Evolutionary conservation across 1,140 invertebrate species (phyloP).

Genomic region (Cydia splendana): DNA sequence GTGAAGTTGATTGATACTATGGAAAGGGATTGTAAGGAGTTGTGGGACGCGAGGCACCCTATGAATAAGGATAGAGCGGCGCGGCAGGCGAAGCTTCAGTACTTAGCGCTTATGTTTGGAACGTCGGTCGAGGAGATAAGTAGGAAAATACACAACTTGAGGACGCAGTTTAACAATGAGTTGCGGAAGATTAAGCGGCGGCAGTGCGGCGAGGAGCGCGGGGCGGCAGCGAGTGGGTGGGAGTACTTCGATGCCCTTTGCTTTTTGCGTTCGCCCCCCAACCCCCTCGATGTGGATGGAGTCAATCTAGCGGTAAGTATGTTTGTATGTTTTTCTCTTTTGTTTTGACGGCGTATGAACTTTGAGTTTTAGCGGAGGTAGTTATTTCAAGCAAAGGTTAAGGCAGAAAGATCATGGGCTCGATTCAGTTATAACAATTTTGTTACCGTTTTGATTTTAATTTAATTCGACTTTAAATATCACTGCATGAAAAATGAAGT

Average conservation of each 20-base stretch:
- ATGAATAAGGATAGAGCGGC: constrained; percentile 54
- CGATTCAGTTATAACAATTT: no score
- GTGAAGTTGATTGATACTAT: constrained; percentile 61
- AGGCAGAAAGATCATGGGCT: no score
- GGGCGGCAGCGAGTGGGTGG: constrained; percentile 59
- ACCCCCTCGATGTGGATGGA: constrained; percentile 58
- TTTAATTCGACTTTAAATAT: no score
- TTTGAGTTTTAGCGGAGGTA: not conserved
- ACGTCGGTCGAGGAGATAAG: constrained; percentile 67
- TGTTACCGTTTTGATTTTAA: no score
- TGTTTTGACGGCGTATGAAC: not conserved
- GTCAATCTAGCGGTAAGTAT: constrained; percentile 72
- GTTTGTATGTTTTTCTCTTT: constrained; percentile 38
- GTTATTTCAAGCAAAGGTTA: no score
- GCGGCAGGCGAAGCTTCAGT: constrained; percentile 56
- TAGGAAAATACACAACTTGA: constrained; percentile 70
- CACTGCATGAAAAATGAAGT: no score
- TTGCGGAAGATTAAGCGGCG: constrained; percentile 66
- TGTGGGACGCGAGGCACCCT: constrained; percentile 66
- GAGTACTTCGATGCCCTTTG: constrained; percentile 71
- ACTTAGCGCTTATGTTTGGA: constrained; percentile 58
- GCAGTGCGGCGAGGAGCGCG: constrained; percentile 44
- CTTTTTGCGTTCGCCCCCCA: constrained; percentile 58
- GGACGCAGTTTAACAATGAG: constrained; percentile 71
- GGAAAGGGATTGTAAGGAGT: constrained; percentile 63